Evolutionary conservation across 2,797 vertebrate genomes (phyloP), one percentile per base, ranked within the genome.

Genomic region (Rousettus madagascariensis): DNA sequence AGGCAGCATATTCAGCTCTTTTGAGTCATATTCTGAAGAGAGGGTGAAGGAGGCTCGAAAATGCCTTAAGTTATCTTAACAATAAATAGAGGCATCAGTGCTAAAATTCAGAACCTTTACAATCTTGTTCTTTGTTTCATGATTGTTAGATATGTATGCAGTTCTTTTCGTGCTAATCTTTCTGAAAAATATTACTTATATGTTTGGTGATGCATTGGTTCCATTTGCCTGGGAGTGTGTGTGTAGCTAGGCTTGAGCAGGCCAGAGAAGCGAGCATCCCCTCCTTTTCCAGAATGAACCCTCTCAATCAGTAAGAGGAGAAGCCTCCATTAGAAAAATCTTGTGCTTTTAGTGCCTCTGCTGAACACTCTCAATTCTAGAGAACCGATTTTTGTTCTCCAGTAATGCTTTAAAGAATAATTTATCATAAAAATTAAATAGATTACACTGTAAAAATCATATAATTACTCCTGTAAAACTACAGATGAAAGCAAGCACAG

Each of bases 381-480:
- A 92, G 75, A 82, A 80, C 55, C 89, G 83, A 83, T 90, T 91
- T 97, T 84, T 80, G 24, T 92, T 92, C 69, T n/a, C 28, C 5
- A 75, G 46, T 61, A 74, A 63, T 91, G 68, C 94, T 69, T 88
- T 88, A 75, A 72, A 86, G 46, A 92, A 95, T 92, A 90, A 94
- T 96, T 83, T 95, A 93, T 95, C 63, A 83, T 66, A 92, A 96
- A 96, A 93, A 92, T 90, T 92, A 87, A 93, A 75, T 94, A 93
- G 53, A 96, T 94, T 92, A 75, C 66, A 78, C 94, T 96, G 78
- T 94, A 94, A 97, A 95, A 96, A 95, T 96, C 74, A 75, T 85
- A 86, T 96, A 97, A 97, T 97, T 96, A 84, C 84, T 96, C 49
- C 85, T 79, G 38, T 96, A 95, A 95, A 95, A 95, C 86, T 91